A percentile compares a stretch with the other conserved stretches of the same genome.
These are phyloP conservation scores for Podarcis raffonei DNA, from an alignment of 2,113 vertebrate genomes.

Conservation along the genomic window DNA sequence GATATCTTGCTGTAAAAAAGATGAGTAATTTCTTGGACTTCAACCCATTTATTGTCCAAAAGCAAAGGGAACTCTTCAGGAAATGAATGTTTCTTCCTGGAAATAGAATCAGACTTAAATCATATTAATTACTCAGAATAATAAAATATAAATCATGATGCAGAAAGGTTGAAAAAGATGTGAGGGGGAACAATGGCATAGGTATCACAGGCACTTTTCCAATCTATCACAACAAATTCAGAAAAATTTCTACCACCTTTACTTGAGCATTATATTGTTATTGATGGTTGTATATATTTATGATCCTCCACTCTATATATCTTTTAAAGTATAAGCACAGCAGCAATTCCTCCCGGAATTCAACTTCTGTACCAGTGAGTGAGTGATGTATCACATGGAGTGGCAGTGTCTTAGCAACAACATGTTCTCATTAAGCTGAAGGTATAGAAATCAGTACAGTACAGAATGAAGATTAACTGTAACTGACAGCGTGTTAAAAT, in stretches of 20 bases:
- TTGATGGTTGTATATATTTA: constrained; percentile 14
- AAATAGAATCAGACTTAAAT: constrained; percentile 12
- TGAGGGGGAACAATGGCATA: constrained; percentile 20
- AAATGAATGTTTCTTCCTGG: not conserved
- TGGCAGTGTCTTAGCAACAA: constrained; percentile 69
- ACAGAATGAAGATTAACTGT: constrained; percentile 69
- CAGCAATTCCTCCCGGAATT: constrained; percentile 32
- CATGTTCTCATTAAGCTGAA: constrained; percentile 56
- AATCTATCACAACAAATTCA: constrained; percentile 10
- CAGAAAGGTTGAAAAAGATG: constrained; percentile 32
- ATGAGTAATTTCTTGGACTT: not conserved
- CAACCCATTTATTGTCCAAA: not conserved
- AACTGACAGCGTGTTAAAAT: constrained; percentile 65
- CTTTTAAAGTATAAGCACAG: constrained; percentile 29
- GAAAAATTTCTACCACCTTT: constrained; percentile 14
- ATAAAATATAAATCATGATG: constrained; percentile 4
- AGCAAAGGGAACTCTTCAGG: not conserved
- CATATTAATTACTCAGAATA: constrained; percentile 23
- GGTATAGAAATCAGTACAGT: constrained; percentile 69
- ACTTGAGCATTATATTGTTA: not conserved
- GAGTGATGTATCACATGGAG: constrained; percentile 45
- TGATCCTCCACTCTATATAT: constrained; percentile 8
- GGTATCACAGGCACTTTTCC: not conserved
- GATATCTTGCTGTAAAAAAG: not conserved
- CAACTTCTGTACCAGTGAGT: constrained; percentile 29